Base-by-base conservation (phyloP, 2,888 invertebrate species). In the Drosophila meridionalis region DNA sequence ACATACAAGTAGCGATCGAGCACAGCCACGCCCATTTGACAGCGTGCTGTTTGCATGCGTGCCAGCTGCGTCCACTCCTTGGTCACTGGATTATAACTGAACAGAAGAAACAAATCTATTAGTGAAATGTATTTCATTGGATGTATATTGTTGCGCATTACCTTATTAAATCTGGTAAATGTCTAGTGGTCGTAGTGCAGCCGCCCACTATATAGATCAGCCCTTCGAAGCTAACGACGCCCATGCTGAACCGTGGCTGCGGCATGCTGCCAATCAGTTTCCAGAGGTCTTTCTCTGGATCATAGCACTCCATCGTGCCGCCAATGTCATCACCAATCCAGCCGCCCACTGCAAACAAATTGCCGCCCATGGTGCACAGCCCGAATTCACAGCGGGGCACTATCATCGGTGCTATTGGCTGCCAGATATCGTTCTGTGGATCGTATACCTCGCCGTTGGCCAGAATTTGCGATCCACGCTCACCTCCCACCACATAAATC, bases 311-410 rank as follows among this genome's bases (percentile, higher is more conserved):
- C 76, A 98, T 97, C 0, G 97, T 96, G 32, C 96, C 96, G 2
- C 97, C 98, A 92, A 98, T 97, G 91, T 98, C 97, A 73, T 97
- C 96, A 0, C 98, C 98, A 40, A 98, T 96, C 98, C 98, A 98
- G 4, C 98, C 98, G 50, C 98, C 98, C 83, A 98, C 95, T 0
- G 98, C 98, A 92, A 97, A 97, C 69, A 98, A 93, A 87, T 95
- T 95, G 36, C 97, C 97, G 82, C 97, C 96, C 93, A 97, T 95
- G 14, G 97, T 96, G 89, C 97, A 97, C 74, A 98, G 93, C 2
- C 98, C 98, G 92, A 98, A 97, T 92, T 98, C 98, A 93, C 98
- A 98, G 30, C 98, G 94, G 0, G 97, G 96, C 81, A 97, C 96
- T 75, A 96, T 95, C 96, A 97, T 97, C 12, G 95, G 95, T 7